Evolutionary conservation across 92 coral and sea anemone genomes (phyloP).

Genomic region (Actinostola sp.): DNA sequence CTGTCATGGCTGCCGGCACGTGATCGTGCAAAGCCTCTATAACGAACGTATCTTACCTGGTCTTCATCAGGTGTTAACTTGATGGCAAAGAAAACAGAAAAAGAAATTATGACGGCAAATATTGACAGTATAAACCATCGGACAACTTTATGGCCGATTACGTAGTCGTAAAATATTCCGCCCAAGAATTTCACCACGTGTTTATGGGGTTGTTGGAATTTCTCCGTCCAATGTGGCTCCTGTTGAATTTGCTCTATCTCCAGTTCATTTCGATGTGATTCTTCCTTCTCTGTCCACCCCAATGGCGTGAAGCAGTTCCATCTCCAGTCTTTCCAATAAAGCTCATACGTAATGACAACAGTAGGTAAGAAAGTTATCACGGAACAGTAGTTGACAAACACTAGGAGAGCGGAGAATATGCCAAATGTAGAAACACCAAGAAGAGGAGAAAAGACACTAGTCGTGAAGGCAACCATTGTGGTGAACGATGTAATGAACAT

Average conservation of each 20-base stretch:
- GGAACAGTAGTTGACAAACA: conserved; percentile 86
- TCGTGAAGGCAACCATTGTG: conserved; percentile 88
- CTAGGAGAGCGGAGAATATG: conserved; percentile 89
- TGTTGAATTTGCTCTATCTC: conserved; percentile 37
- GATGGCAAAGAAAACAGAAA: conserved; percentile 82
- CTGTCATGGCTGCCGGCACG: no score
- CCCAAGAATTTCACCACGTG: conserved; percentile 67
- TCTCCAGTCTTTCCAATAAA: conserved; percentile 69
- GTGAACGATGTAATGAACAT: conserved; percentile 95
- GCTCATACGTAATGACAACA: conserved; percentile 81
- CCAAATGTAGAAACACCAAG: conserved; percentile 96
- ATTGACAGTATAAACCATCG: conserved; percentile 86
- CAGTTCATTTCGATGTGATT: conserved; percentile 21
- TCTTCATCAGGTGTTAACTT: conserved; percentile 87
- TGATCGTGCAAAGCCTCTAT: no score
- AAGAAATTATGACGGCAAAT: conserved; percentile 61
- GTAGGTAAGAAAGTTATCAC: conserved; percentile 87
- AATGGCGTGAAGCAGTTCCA: conserved; percentile 62
- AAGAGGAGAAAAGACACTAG: conserved; percentile 91
- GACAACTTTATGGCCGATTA: conserved; percentile 75
- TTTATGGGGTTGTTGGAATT: conserved; percentile 75
- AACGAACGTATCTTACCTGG: conserved; percentile 60
- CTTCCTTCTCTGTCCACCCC: conserved; percentile 35
- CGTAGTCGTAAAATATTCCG: conserved; percentile 61
- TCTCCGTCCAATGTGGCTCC: conserved; percentile 45